Base-by-base conservation (phyloP, 2,113 vertebrate genomes). In the Fulmarus glacialis region DNA sequence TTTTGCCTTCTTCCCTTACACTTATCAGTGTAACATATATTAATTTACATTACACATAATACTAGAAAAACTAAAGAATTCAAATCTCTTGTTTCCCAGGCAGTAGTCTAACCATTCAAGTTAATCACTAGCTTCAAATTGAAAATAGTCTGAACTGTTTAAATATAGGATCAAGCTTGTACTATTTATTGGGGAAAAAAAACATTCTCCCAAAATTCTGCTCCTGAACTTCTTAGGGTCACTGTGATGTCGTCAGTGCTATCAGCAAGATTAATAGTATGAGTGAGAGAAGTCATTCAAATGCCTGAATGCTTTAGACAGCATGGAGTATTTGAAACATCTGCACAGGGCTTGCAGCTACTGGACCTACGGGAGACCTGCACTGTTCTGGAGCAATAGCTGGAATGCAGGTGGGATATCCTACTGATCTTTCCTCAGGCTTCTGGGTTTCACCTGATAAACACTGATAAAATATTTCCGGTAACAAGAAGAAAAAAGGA, bases 291-390 rank as follows among this genome's bases (percentile, higher is more conserved):
- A 88, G 85, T 24, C n/a, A 52, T 89, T 94, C 89, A 82, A 74
- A 81, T 89, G 83, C 77, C 83, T 74, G 50, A 81, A 50, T 59
- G 63, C n/a, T 78, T 96, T 11, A 84, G 74, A 86, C 63, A 62
- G 80, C 0, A 1, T 12, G 27, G 77, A 84, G 59, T 74, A 91
- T 94, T 78, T 50, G 55, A 96, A 94, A 94, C 77, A 96, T 93
- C 93, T 96, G 96, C 87, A 95, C 32, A 47, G 81, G 83, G 60
- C 94, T 96, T 97, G 94, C 94, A 94, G 96, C 87, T 94, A 94
- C 93, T 71, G 91, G 93, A 96, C 91, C 47, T 87, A 47, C 0
- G 0, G 38, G 55, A 89, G 87, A 91, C 68, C 83, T 50, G 52
- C 68, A 30, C 75, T 87, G 32, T 62, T 91, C 60, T 83, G 42